These are phyloP conservation scores for Ridgeia piscesae DNA, from an alignment of 1,140 invertebrate species.

Conservation along the genomic window DNA sequence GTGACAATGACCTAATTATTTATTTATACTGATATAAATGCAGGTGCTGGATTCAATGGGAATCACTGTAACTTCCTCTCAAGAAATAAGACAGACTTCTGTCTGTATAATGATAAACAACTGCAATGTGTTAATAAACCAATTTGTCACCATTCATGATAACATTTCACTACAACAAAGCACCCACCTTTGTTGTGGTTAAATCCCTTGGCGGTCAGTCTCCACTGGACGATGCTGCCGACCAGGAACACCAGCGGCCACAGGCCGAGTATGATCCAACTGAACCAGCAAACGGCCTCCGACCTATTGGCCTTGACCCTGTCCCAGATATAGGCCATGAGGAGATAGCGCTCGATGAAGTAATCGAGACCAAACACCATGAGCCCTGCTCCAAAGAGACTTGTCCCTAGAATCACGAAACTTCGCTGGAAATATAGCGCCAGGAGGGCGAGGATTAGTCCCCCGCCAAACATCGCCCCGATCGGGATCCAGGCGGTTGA, in stretches of 20 bases:
- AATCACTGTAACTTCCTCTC: no score
- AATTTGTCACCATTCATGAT: not conserved
- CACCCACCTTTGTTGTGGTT: conserved; percentile 62
- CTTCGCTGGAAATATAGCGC: conserved; percentile 75
- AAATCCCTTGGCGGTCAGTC: conserved; percentile 71
- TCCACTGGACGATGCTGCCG: conserved; percentile 70
- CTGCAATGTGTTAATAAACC: no score
- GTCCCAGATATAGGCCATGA: conserved; percentile 69
- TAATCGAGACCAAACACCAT: conserved; percentile 74
- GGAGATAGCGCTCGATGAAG: conserved; percentile 68
- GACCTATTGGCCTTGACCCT: conserved; percentile 50
- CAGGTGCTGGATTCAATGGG: no score
- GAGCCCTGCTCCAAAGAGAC: conserved; percentile 74
- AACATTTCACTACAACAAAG: not conserved
- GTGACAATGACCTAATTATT: no score
- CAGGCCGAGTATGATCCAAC: conserved; percentile 72
- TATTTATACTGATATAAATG: no score
- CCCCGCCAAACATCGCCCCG: conserved; percentile 68
- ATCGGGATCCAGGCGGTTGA: conserved; percentile 70
- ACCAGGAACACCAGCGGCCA: conserved; percentile 74
- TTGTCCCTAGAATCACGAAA: conserved; percentile 74
- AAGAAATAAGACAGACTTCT: no score
- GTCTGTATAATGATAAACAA: no score
- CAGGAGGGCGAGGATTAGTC: conserved; percentile 71
- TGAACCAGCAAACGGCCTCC: conserved; percentile 70